Evolutionary conservation across 1,140 invertebrate species (phyloP), one percentile per base, ranked within the genome.

Genomic region (Agrypnia vestita): DNA sequence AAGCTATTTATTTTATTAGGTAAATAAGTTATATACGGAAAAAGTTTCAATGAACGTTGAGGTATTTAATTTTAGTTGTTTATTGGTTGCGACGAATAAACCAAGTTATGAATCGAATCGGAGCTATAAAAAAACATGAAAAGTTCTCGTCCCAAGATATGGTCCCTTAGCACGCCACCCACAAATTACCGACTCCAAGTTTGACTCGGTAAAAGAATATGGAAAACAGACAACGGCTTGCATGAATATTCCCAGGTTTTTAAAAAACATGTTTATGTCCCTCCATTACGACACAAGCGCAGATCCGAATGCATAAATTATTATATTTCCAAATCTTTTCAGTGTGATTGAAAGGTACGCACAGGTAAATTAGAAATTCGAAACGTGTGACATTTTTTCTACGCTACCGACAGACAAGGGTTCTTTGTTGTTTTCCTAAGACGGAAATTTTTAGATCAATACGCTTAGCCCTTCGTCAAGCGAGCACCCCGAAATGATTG

Each of bases 361-460:
- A 53, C 82, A 83, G 82, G 82, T 83, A 83, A 83, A 83, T 83
- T 83, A 83, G 82, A 83, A 83, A 83, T 83, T 76, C 47, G 79
- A 83, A 80, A 83, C 82, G 73, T 76, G 78, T 69, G 78, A 82
- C 79, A 82, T 61, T 78, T 79, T 77, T 73, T 12, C 25, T 35
- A 6, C 25, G 62, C 53, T 21, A 35, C 35, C 76, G 67, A 61
- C 53, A 81, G 61, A 64, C 62, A 71, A 78, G 51, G 76, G 51
- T 12, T 61, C 51, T 73, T 59, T 62, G 67, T 79, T 73, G 77
- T 78, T 78, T 25, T 76, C 25, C 25, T 71, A 21, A 11, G 25
- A 59, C 13, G 21, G 21, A 44, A 13, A 55, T 77, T 82, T 79
- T 83, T 80, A 69, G 46, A 77, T 76, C 78, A 80, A 79, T 73